A percentile compares a stretch with the other conserved stretches of the same genome.
These are phyloP conservation scores for Stichodactyla mertensii DNA, from an alignment of 64 coral and sea anemone species.

Conservation along the genomic window DNA sequence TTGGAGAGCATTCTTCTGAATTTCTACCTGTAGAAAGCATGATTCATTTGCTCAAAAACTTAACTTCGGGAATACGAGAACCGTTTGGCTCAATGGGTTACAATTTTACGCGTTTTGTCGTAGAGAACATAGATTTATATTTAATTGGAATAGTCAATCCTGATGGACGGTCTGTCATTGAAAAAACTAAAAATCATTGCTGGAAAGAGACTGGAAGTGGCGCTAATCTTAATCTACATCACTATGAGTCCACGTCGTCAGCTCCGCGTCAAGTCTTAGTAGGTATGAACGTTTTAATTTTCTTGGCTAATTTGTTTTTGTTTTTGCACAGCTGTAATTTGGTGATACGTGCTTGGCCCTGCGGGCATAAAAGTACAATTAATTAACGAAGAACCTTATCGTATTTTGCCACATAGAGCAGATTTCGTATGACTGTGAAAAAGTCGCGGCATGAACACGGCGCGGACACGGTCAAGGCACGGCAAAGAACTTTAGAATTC, in stretches of 20 bases:
- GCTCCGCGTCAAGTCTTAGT: conserved; percentile 12
- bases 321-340: neutral
- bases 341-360: neutral
- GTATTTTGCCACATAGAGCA: no score
- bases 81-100: neutral
- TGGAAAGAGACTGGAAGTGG: conserved; percentile 62
- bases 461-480: no score
- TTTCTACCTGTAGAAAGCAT: conserved; percentile 83
- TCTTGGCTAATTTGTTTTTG: neutral
- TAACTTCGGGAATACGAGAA: conserved; percentile 54
- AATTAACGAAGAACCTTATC: neutral
- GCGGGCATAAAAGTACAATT: neutral
- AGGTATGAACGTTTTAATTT: conserved; percentile 21
- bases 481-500: no score
- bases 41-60: conserved; percentile 63
- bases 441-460: no score
- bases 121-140: conserved; percentile 76
- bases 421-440: no score
- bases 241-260: neutral
- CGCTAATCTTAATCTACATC: conserved; percentile 48
- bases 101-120: conserved; percentile 62
- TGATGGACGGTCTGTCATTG: conserved; percentile 64
- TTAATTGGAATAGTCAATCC: conserved; percentile 66
- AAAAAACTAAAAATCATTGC: conserved; percentile 74
- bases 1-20: conserved; percentile 80